Percentiles rank a stretch among this genome's conserved stretches.
These are phyloP conservation scores for Eurois occulta DNA, from an alignment of 2,888 invertebrate genomes.

Conservation along the genomic window DNA sequence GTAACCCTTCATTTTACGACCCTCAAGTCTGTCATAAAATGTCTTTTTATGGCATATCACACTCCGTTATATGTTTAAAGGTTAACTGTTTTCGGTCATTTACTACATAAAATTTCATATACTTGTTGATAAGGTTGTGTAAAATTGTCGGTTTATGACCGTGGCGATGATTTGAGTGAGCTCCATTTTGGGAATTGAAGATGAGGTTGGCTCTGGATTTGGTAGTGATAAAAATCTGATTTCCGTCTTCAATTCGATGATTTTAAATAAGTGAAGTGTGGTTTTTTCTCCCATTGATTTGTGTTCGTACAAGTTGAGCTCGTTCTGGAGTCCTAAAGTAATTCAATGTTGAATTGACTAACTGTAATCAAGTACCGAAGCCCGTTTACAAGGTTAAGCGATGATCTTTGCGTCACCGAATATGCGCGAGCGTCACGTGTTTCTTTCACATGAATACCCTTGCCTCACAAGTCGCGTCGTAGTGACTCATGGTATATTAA, in stretches of 20 bases:
- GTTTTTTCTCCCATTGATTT: background rate
- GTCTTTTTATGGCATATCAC: conserved; percentile 77
- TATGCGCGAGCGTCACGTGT: too few species aligned
- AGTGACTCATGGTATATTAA: too few species aligned
- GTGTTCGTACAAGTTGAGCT: background rate
- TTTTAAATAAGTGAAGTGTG: background rate
- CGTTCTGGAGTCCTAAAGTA: background rate
- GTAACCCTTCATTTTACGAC: conserved; percentile 72
- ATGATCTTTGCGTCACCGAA: too few species aligned
- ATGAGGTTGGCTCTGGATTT: background rate
- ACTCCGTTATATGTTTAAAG: conserved; percentile 70
- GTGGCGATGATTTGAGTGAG: conserved; percentile 24
- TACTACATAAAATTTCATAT: conserved; percentile 76
- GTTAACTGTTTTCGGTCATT: conserved; percentile 72
- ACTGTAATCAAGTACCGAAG: too few species aligned
- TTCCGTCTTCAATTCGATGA: background rate
- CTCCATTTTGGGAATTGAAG: conserved; percentile 13
- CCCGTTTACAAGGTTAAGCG: too few species aligned
- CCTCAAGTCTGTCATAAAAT: conserved; percentile 79
- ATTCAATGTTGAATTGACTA: background rate
- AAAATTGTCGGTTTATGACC: conserved; percentile 55
- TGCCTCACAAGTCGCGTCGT: too few species aligned
- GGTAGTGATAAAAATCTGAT: background rate
- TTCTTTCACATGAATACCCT: too few species aligned
- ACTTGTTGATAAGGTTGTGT: conserved; percentile 73